These are phyloP conservation scores for Biston betularia DNA, from an alignment of 2,888 invertebrate genomes.

Conservation along the genomic window DNA sequence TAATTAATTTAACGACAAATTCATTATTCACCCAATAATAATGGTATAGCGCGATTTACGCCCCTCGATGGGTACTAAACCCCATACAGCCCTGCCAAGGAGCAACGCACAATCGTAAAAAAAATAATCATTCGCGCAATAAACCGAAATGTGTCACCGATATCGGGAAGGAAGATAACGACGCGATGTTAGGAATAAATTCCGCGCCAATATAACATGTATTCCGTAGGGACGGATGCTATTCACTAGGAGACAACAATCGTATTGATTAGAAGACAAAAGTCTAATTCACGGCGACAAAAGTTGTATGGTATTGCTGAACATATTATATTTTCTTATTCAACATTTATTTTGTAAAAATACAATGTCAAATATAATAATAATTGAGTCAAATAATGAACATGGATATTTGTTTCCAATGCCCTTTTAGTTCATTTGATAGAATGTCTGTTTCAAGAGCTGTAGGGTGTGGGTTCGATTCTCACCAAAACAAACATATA, in stretches of 20 bases:
- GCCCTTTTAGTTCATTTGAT: too few species aligned
- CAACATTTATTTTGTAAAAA: too few species aligned
- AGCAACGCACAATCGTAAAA: slow-evolving; percentile 41
- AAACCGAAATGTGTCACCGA: slow-evolving; percentile 41
- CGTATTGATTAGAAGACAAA: not conserved
- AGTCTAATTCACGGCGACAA: too few species aligned
- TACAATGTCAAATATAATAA: too few species aligned
- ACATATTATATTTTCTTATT: too few species aligned
- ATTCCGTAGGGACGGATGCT: slow-evolving; percentile 14
- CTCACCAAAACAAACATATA: too few species aligned
- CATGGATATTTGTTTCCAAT: too few species aligned
- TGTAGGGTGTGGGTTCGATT: too few species aligned
- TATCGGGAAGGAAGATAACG: slow-evolving; percentile 40
- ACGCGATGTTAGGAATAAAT: slow-evolving; percentile 38
- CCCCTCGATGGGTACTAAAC: slow-evolving; percentile 24
- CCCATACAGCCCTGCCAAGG: slow-evolving; percentile 23
- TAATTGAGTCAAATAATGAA: too few species aligned
- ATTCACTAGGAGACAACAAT: not conserved
- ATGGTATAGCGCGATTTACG: slow-evolving; percentile 19
- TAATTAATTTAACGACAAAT: slow-evolving; percentile 25
- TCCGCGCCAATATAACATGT: slow-evolving; percentile 35
- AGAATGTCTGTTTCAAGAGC: too few species aligned
- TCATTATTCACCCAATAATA: slow-evolving; percentile 22
- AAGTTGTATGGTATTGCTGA: too few species aligned
- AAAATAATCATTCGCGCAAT: slow-evolving; percentile 46